Conservation (phyloP, 1,140 invertebrate genomes). For the Muscidifurax raptorellus region DNA sequence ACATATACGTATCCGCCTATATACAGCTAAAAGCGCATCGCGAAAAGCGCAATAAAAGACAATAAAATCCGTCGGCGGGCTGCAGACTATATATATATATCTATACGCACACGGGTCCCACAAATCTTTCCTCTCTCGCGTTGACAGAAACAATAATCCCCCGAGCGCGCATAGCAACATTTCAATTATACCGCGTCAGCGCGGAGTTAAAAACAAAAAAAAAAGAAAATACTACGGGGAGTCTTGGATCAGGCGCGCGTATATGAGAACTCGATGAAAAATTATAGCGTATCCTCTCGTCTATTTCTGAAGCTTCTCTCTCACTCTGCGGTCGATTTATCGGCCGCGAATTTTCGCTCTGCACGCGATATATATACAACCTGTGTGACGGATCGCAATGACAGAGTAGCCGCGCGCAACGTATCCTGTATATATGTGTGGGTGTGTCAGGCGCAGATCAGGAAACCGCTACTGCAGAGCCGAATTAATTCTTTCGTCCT, state of each 20-base stretch:
- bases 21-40: not conserved
- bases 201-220: not conserved
- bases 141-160: not conserved
- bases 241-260: not conserved
- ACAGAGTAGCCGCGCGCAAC: not conserved
- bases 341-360: not conserved
- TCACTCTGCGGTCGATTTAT: not conserved
- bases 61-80: not conserved
- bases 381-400: not conserved
- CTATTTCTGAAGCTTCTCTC: not conserved
- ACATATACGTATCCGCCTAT: too few relatives aligned
- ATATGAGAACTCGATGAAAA: not conserved
- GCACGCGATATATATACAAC: too few relatives aligned
- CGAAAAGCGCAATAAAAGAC: not conserved
- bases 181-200: constrained; percentile 19
- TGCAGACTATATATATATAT: too few relatives aligned
- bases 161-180: not conserved
- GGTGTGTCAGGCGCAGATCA: not conserved
- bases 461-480: not conserved
- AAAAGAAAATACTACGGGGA: not conserved
- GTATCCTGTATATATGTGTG: not conserved
- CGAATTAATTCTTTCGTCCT: not conserved
- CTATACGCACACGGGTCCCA: not conserved
- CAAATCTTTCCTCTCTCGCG: constrained; percentile 14
- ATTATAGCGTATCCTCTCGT: not conserved